Conservation (phyloP, 2,113 vertebrate species). For the Oceanites oceanicus region DNA sequence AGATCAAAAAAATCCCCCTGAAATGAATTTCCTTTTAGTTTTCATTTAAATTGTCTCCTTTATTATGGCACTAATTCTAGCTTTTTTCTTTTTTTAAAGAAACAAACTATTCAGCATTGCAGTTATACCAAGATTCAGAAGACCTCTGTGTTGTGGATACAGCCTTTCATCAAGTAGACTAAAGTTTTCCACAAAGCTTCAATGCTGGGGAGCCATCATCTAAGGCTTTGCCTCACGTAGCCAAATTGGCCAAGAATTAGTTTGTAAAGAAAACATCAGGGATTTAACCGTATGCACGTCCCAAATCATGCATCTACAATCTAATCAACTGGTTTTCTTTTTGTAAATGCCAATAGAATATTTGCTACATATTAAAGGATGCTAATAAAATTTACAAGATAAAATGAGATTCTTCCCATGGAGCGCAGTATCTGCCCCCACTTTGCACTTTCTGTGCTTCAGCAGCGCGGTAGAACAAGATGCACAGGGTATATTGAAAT, state of each 20-base stretch:
- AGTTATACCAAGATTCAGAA: neutral
- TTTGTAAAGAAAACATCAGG: constrained; percentile 14
- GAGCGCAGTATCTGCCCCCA: neutral
- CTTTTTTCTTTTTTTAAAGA: neutral
- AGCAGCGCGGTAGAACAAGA: neutral
- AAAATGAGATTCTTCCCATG: neutral
- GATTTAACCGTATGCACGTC: neutral
- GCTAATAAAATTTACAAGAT: neutral
- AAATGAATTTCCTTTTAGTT: constrained; percentile 31
- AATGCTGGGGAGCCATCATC: neutral
- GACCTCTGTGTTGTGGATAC: constrained; percentile 7
- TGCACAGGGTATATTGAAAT: neutral
- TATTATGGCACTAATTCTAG: neutral
- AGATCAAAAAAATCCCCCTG: neutral
- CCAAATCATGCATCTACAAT: neutral
- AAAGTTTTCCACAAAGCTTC: constrained; percentile 29
- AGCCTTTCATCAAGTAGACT: constrained; percentile 8
- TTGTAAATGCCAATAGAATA: constrained; percentile 4
- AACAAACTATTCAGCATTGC: neutral
- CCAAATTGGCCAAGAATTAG: constrained; percentile 28
- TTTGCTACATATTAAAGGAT: neutral
- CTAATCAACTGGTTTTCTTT: neutral
- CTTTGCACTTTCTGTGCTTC: neutral
- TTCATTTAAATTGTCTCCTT: neutral
- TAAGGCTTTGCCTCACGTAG: neutral